Evolutionary conservation across 2,888 invertebrate genomes (phyloP).

Genomic region (Agrypnus murinus): DNA sequence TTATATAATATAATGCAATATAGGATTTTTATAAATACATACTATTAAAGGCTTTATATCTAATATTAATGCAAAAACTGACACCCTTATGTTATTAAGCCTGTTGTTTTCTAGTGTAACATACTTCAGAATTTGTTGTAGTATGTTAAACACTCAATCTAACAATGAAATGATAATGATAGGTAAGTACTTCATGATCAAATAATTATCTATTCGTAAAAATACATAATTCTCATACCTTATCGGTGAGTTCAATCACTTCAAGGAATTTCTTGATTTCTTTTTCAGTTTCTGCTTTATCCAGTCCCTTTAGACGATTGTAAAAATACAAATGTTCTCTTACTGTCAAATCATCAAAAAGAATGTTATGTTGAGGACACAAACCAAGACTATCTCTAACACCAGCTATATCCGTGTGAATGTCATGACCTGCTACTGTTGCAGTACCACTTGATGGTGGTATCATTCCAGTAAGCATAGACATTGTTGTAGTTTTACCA

Average conservation of each 20-base stretch:
- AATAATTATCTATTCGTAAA: too few species aligned
- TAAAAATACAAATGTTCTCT: conserved; percentile 89
- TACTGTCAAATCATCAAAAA: conserved; percentile 89
- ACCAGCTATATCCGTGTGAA: conserved; percentile 76
- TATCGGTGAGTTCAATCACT: conserved; percentile 79
- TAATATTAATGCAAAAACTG: neutral
- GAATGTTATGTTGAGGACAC: conserved; percentile 90
- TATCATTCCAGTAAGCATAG: conserved; percentile 89
- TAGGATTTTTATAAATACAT: neutral
- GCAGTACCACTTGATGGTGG: conserved; percentile 82
- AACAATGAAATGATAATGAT: too few species aligned
- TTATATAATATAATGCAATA: conserved; percentile 27
- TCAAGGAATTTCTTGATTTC: conserved; percentile 80
- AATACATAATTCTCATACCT: conserved; percentile 82
- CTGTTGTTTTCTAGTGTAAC: neutral
- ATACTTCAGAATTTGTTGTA: too few species aligned
- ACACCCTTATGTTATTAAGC: conserved; percentile 73
- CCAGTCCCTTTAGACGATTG: conserved; percentile 80
- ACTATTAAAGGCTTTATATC: neutral
- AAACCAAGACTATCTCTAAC: conserved; percentile 84
- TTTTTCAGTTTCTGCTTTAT: conserved; percentile 71
- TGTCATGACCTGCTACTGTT: conserved; percentile 81
- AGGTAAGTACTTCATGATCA: too few species aligned
- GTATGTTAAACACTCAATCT: too few species aligned
- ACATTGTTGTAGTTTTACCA: conserved; percentile 95